Conservation (phyloP, 2,797 vertebrate genomes). For the Limosa lapponica region DNA sequence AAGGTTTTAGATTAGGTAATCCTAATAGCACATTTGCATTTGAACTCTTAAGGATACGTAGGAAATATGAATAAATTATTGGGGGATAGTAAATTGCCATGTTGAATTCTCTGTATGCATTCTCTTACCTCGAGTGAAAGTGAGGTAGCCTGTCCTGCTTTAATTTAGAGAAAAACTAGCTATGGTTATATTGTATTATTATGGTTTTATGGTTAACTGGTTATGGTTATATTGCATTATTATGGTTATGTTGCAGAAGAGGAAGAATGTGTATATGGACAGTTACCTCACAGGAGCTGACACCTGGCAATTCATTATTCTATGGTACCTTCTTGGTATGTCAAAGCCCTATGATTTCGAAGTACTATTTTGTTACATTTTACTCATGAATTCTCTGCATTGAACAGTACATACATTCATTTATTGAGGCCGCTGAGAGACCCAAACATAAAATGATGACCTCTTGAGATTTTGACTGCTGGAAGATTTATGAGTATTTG, state of each 20-base stretch:
- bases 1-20: not conserved
- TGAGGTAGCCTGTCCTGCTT: not conserved
- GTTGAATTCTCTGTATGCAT: not conserved
- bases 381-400: not conserved
- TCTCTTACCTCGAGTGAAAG: not conserved
- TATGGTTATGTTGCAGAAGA: not conserved
- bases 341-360: not conserved
- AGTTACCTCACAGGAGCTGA: not conserved
- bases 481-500: not conserved
- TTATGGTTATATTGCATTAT: not conserved
- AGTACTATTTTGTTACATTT: not conserved
- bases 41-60: not conserved
- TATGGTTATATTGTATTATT: not conserved
- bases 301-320: not conserved
- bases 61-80: not conserved
- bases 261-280: not conserved
- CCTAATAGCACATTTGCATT: not conserved
- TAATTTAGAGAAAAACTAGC: not conserved
- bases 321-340: not conserved
- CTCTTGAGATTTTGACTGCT: not conserved
- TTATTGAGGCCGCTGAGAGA: not conserved
- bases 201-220: no score
- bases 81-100: not conserved
- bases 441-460: not conserved
- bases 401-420: not conserved